phyloP scores from a whole-genome alignment of 2,113 vertebrate genomes.

The Dolichotis patagonum region DNA sequence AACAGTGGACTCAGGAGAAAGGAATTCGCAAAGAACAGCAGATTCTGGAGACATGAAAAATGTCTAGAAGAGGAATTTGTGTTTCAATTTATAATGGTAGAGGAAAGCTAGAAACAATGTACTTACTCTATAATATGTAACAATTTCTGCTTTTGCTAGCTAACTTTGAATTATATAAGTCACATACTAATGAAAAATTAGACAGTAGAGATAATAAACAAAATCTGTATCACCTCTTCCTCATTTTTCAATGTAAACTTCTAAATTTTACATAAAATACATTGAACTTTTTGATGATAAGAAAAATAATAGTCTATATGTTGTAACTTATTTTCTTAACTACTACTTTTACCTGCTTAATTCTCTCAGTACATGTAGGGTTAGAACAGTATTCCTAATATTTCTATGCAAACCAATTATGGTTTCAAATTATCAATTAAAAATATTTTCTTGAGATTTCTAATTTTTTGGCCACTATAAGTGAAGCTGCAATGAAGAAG shows the following conservation, averaged over 20 bases:
- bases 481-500: not conserved
- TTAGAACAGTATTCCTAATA: not conserved
- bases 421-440: not conserved
- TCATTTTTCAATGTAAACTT: not conserved
- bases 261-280: not conserved
- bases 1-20: not conserved
- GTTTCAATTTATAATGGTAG: not conserved
- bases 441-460: not conserved
- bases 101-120: not conserved
- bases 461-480: slow-evolving; percentile 7
- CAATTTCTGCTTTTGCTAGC: not conserved
- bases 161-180: not conserved
- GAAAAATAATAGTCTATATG: not conserved
- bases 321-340: not conserved
- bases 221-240: too few species aligned
- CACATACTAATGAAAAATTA: not conserved
- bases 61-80: not conserved
- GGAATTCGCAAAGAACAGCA: not conserved
- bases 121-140: not conserved
- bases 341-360: not conserved
- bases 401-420: not conserved
- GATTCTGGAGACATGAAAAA: not conserved
- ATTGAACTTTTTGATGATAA: not conserved
- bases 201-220: not conserved
- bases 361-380: not conserved